Conservation (phyloP, 2,888 invertebrate species). For the Crioceris asparagi region DNA sequence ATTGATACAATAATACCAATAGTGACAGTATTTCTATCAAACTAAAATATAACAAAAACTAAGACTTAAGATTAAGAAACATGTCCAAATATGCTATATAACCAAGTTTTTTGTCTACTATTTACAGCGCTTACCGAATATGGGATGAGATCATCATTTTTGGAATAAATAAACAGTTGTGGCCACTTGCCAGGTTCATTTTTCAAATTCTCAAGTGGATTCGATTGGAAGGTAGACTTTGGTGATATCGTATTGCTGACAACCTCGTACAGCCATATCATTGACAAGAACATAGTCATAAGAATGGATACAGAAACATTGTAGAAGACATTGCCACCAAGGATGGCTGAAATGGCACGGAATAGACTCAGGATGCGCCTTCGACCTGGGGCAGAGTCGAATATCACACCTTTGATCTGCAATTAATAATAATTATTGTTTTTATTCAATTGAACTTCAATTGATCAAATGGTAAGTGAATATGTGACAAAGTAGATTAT, state of each 20-base stretch:
- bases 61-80: no score
- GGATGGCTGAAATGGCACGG: slow-evolving; percentile 50
- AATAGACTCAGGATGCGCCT: slow-evolving; percentile 47
- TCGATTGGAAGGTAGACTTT: slow-evolving; percentile 36
- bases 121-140: slow-evolving; percentile 46
- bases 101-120: no score
- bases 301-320: slow-evolving; percentile 47
- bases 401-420: slow-evolving; percentile 53
- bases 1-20: no score
- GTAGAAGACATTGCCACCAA: slow-evolving; percentile 46
- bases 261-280: slow-evolving; percentile 52
- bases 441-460: no score
- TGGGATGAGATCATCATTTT: slow-evolving; percentile 55
- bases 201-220: slow-evolving; percentile 47
- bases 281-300: slow-evolving; percentile 45
- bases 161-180: slow-evolving; percentile 64
- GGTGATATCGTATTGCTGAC: slow-evolving; percentile 30
- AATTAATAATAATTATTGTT: slow-evolving; percentile 15
- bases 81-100: no score
- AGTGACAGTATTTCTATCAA: no score
- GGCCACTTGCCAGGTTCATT: slow-evolving; percentile 52
- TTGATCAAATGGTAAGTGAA: background rate
- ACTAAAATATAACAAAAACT: no score
- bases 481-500: background rate
- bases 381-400: slow-evolving; percentile 62